phyloP scores from a whole-genome alignment of 2,888 invertebrate genomes.

The Caenorhabditis uteleia region DNA sequence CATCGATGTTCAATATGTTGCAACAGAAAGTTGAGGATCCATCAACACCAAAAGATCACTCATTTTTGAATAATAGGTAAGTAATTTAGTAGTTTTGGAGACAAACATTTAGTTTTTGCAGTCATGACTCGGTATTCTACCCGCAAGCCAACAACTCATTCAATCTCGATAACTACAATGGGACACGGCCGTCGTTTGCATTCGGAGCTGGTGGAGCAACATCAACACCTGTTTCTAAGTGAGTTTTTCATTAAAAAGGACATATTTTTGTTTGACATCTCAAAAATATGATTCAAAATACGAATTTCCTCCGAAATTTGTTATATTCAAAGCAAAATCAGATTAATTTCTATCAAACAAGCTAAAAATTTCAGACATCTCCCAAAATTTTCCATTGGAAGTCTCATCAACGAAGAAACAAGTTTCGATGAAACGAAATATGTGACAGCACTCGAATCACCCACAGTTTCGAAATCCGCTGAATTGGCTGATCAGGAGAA shows the following conservation, averaged over 20 bases:
- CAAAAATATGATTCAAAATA: no score
- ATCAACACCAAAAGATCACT: slow-evolving; percentile 11
- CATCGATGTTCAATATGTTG: background rate
- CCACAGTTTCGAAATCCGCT: no score
- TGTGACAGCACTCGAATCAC: slow-evolving; percentile 32
- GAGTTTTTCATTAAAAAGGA: background rate
- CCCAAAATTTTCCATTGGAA: background rate
- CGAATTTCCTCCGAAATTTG: background rate
- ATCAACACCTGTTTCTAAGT: slow-evolving; percentile 19
- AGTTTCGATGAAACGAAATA: slow-evolving; percentile 19
- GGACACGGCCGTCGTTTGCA: slow-evolving; percentile 25
- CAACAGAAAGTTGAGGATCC: no score
- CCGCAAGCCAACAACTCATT: slow-evolving; percentile 21
- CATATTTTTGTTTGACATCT: no score
- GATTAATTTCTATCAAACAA: background rate
- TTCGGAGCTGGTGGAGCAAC: slow-evolving; percentile 19
- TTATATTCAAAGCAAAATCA: background rate
- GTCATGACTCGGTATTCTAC: slow-evolving; percentile 30
- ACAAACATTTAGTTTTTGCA: slow-evolving; percentile 2
- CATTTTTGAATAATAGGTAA: slow-evolving; percentile 5
- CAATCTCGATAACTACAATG: slow-evolving; percentile 28
- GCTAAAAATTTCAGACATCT: slow-evolving; percentile 2
- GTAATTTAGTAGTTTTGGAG: no score
- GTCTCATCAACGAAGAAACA: slow-evolving; percentile 2
- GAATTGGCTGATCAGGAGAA: no score